Base-by-base conservation (phyloP, 2,888 invertebrate species). In the Callyntrura sp. region DNA sequence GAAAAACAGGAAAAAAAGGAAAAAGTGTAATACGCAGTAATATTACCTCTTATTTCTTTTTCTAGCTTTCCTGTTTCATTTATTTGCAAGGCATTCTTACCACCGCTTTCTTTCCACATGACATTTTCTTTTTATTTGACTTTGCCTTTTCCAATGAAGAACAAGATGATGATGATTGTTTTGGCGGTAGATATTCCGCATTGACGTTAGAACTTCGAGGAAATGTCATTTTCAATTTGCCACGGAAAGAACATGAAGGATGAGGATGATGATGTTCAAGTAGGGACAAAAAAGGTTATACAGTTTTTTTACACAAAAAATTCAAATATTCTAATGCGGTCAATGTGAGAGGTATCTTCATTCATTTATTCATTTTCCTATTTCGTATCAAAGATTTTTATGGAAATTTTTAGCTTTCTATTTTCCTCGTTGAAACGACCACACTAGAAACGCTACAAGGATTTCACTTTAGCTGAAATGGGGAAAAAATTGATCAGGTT, bases 291-390 rank as follows among this genome's bases (percentile, higher is more conserved):
- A 51, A 70, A 65, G 57, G 82, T 51, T 62, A 68, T 43, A 48
- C 79, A 70, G 55, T 76, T 76, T 25, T 73, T 76, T 73, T 68
- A n/a, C 60, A 23, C 60, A n/a, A n/a, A 68, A 35, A 35, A 68
- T 68, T 68, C 68, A 35, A 68, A 68, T 68, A 70, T 68, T 76
- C 55, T 28, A 60, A 85, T 85, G 51, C 76, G 45, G 45, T 45
- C n/a, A 62, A 85, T 60, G 25, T 51, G n/a, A 51, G 57, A 85
- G 76, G 85, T 85, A 85, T 73, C n/a, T 55, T 60, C 85, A 73
- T 85, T 85, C 85, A 85, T 85, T 85, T 85, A 68, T 68, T 68
- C 85, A 60, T 51, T 85, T 76, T 28, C 83, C 28, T 68, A n/a
- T n/a, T 20, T 25, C 35, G n/a, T 23, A 35, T 68, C n/a, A n/a